Base-by-base conservation (phyloP, 2,797 vertebrate species). In the Argentina silus region DNA sequence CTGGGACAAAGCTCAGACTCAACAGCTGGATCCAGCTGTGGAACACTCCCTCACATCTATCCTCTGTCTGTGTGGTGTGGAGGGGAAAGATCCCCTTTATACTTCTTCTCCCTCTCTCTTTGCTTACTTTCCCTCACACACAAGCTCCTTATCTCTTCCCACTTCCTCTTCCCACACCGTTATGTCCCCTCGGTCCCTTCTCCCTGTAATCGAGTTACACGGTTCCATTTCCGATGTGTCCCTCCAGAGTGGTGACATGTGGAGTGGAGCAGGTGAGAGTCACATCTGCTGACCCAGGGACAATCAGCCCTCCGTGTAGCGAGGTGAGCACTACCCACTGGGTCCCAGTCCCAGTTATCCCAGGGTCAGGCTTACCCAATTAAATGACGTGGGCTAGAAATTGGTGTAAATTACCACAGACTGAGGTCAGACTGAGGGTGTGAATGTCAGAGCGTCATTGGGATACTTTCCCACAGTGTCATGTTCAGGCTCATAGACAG, bases 21-120 rank as follows among this genome's bases (percentile, higher is more conserved):
- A 82, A 78, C 89, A 86, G 88, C 88, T 85, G 89, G 78, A 85
- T 79, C 84, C 85, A 87, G 87, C 88, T 88, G 87, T 87, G 83
- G 80, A 85, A 23, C 63, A 47, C 66, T 61, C 56, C 56, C 72
- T 65, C 55, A 15, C 80, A 70, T 72, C 73, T 81, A 70, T 45
- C 68, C 80, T 78, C 57, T 56, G 74, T 77, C 77, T 79, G 77
- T 21, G 50, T 70, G 42, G n/a, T 65, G 3, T 15, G 56, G 27
- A 42, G 15, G 44, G 48, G 10, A 61, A 47, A 10, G 19, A 21
- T 45, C 36, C n/a, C 45, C 65, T 67, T 72, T 60, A 23, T 76
- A 69, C 76, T 51, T 21, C 44, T 45, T 66, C 51, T 55, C 59
- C 71, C 72, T 69, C 50, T 69, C 27, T 69, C 70, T 82, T 78